Evolutionary conservation across 2,888 invertebrate species (phyloP), one percentile per base, ranked within the genome.

Genomic region (Embidobia sp.): DNA sequence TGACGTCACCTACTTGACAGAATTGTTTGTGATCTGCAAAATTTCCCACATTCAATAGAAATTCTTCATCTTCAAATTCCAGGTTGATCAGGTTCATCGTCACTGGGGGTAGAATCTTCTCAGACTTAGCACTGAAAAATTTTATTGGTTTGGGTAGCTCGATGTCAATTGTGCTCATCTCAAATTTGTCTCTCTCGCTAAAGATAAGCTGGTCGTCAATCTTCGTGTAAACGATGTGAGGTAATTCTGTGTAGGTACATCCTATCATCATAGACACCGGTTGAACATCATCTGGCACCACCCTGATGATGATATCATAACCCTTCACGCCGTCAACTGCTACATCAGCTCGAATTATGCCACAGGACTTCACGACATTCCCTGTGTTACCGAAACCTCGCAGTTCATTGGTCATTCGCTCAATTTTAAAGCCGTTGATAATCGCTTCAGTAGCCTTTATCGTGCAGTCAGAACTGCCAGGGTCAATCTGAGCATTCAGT

Each of bases 391-490:
- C 78, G 35, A 78, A 79, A 0, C 78, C 73, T 11, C 37, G 29
- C 51, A 76, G 15, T 1, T 33, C 26, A 37, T 73, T 73, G 2
- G 37, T 4, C 3, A 10, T 26, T 22, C 26, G 13, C 0, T 37
- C 37, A 1, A 53, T 27, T 15, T 10, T 0, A 13, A 10, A 55
- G 0, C 29, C 18, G 0, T 11, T 29, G 0, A 0, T 31, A n/a
- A 79, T 64, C n/a, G 77, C 66, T 13, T 19, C 44, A 15, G 73
- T 55, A 2, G 80, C 75, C 42, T 63, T 79, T 6, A 77, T 61
- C 1, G 80, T 80, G 31, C 80, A 78, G n/a, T 70, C 77, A 11
- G 77, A 78, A 13, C 80, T 79, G 2, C 77, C 78, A 0, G 77
- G 33, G 37, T 80, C 77, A 8, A 80, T 79, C 73, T 75, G 69